Conservation (phyloP, 2,888 invertebrate genomes). For the Rotaria sp. region DNA sequence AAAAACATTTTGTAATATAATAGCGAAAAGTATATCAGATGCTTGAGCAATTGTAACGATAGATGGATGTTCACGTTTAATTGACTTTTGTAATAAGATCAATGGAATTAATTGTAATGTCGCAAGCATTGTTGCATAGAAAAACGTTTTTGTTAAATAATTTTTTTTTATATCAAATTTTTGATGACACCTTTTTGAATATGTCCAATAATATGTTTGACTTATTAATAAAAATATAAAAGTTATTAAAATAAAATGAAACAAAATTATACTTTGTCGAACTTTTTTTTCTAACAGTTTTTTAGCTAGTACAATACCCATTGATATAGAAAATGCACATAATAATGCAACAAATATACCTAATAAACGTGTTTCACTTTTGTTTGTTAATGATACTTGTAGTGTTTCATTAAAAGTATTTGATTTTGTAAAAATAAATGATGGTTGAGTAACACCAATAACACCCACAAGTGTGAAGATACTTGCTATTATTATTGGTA, state of each 20-base stretch:
- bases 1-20: not conserved
- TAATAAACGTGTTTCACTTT: not conserved
- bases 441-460: constrained; percentile 9
- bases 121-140: not conserved
- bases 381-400: not conserved
- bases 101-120: not conserved
- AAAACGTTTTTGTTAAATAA: not conserved
- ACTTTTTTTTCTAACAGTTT: not conserved
- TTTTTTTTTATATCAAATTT: not conserved
- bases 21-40: not conserved
- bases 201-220: not conserved
- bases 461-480: not conserved
- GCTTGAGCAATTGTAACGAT: not conserved
- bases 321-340: constrained; percentile 5
- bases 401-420: not conserved
- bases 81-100: not conserved
- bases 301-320: not conserved
- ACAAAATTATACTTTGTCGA: not conserved
- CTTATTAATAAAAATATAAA: not conserved
- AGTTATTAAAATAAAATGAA: constrained; percentile 17
- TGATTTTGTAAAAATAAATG: not conserved
- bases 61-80: constrained; percentile 5
- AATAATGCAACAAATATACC: not conserved
- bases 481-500: not conserved
- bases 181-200: not conserved